A percentile compares a stretch with the other conserved stretches of the same genome.
Conservation (phyloP, 2,888 invertebrate species). For the Terebella lapidaria region DNA sequence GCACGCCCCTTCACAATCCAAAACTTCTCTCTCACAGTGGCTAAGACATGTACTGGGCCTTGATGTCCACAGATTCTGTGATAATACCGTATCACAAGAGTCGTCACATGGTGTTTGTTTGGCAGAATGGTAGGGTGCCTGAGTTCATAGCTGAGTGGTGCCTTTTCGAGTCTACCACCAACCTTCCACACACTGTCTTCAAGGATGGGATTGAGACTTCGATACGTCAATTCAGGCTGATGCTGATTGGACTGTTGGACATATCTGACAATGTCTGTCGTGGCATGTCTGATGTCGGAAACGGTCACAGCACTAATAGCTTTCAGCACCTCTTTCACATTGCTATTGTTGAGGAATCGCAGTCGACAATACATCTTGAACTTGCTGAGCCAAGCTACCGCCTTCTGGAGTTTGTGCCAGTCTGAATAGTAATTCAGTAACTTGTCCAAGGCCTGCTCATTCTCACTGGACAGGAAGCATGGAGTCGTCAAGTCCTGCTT, state of each 20-base stretch:
- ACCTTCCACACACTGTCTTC: not conserved
- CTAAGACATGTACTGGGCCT: not conserved
- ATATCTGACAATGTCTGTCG: not conserved
- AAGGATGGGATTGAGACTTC: not conserved
- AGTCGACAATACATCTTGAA: too few relatives aligned
- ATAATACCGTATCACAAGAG: not conserved
- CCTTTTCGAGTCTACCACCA: not conserved
- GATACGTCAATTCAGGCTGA: too few relatives aligned
- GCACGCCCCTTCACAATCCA: not conserved
- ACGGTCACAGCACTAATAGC: too few relatives aligned
- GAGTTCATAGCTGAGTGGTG: not conserved
- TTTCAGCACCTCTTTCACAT: too few relatives aligned
- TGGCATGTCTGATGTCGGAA: not conserved
- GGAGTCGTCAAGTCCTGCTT: too few relatives aligned
- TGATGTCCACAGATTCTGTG: not conserved
- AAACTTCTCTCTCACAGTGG: slow-evolving; percentile 3
- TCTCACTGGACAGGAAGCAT: too few relatives aligned
- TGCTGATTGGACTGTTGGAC: not conserved
- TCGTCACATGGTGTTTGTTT: not conserved
- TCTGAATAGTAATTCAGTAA: not conserved
- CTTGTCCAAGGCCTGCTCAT: too few relatives aligned
- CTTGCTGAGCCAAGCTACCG: not conserved
- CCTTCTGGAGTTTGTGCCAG: not conserved
- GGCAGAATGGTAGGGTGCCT: not conserved
- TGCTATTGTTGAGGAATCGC: too few relatives aligned